Base-by-base conservation (phyloP, 1,140 invertebrate species). In the Teleogryllus occipitalis region DNA sequence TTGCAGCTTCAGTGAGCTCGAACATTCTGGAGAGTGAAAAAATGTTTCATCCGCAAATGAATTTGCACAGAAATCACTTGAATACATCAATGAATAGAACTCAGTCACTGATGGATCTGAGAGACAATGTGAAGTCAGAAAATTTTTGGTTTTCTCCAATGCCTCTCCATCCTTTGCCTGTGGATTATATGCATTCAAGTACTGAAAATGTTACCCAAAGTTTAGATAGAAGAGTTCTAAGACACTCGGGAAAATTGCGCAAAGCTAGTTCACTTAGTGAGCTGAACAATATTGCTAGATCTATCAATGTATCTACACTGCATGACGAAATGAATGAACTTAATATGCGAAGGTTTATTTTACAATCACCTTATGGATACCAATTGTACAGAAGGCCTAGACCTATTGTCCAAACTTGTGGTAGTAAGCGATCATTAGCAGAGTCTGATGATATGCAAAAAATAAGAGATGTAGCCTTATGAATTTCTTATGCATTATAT, bases 391-490 rank as follows among this genome's bases (percentile, higher is more conserved):
- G 65, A 49, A 72, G 48, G 49, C 48, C 27, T 54, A 78, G 49
- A 49, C 47, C 46, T n/a, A 47, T 48, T 46, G 48, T n/a, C 12
- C 65, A 7, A 74, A 72, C 27, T 46, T 49, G 14, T 65, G 54
- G 54, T 1, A 78, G 78, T 46, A 46, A 22, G 14, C n/a, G 48
- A 73, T 78, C 78, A 15, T 46, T 78, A 49, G 76, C 76, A 18
- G 80, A 80, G 22, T 80, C 80, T 46, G 80, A 80, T 39, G 76
- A 78, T 74, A 22, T 77, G 12, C 74, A 77, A 65, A 80, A 80
- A 46, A 78, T 78, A 21, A 48, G 80, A 21, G 80, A 80, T 78
- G 72, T 80, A 46, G 80, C 80, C 21, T 49, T 80, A 47, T 80
- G 47, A 77, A 39, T 39, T 1, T 39, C 27, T 39, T 39, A 39